Evolutionary conservation across 2,888 invertebrate genomes (phyloP), one percentile per base, ranked within the genome.

Genomic region (Lutraria lutraria): DNA sequence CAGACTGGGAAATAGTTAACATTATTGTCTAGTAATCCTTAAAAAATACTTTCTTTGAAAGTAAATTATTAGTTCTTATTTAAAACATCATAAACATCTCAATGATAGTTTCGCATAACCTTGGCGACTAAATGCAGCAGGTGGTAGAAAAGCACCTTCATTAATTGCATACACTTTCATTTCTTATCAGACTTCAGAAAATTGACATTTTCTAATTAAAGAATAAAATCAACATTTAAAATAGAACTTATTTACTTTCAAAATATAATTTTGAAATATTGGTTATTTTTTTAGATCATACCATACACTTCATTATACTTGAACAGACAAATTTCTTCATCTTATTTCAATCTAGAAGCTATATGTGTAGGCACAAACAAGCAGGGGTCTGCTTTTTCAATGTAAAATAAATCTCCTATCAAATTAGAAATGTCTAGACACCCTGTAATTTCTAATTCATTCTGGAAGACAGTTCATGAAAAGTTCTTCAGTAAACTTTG

Each of bases 401-500:
- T 15, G 43, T 8, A 68, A 68, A 68, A 25, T 68, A 68, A 25
- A 25, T 68, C 63, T 43, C 43, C 43, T n/a, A 25, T 68, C n/a
- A 12, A 68, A 25, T 68, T 68, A 68, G 25, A 68, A 25, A 25
- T 68, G 63, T 68, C 63, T 68, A 68, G 63, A 68, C 63, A 68
- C 12, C 0, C 25, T n/a, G 25, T 68, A n/a, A 13, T n/a, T 68
- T 68, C n/a, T 8, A 68, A 68, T 21, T 68, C 25, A 68, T 25
- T 68, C 25, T 68, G n/a, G 25, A 68, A n/a, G 25, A 68, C 25
- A 25, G 25, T 21, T n/a, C 25, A 25, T 68, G n/a, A 68, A 25
- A 68, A 68, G 0, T 12, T 68, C 10, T 68, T 68, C n/a, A 8
- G n/a, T 68, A 68, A 68, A 25, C 25, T 68, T 21, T 68, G 63